Evolutionary conservation across 2,888 invertebrate genomes (phyloP), one percentile per base, ranked within the genome.

Genomic region (Erpobdella octoculata): DNA sequence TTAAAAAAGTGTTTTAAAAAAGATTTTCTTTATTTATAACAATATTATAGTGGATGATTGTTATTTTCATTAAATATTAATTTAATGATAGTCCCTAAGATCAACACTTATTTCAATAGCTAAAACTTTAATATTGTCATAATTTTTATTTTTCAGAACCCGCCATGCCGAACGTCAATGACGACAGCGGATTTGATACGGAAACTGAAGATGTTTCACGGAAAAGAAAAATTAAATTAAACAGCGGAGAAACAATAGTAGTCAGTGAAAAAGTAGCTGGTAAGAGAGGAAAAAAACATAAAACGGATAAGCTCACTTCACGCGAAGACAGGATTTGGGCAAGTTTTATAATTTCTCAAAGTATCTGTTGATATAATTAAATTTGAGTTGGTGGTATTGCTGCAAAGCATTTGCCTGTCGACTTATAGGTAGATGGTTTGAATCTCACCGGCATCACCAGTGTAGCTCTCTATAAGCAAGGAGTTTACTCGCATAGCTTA

Each of bases 41-140:
- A n/a, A n/a, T 87, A 31, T 69, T 18, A 2, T 58, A 2, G 21
- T 1, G 28, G 1, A 12, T n/a, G n/a, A 18, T 25, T 58, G 1
- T 38, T 53, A 38, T 67, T 71, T 38, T 48, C 73, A 8, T 41
- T 74, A 31, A 83, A 82, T 62, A 85, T 86, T 76, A 87, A 87
- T 70, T 89, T 88, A 78, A 84, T 93, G 28, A 84, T 84, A 71
- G 75, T n/a, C n/a, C n/a, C n/a, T n/a, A n/a, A n/a, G n/a, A n/a
- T n/a, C n/a, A n/a, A n/a, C n/a, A n/a, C n/a, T 84, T 68, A 76
- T 79, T 41, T 78, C 81, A 0, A 62, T 84, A 28, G 73, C 85
- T 12, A 80, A 82, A 70, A 88, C 89, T 46, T 85, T 89, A 41
- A 88, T n/a, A 78, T 76, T n/a, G 79, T 78, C 64, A 77, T 77